A percentile compares a stretch with the other conserved stretches of the same genome.
phyloP scores from a whole-genome alignment of 2,797 vertebrate species.

The Sciurus vulgaris region DNA sequence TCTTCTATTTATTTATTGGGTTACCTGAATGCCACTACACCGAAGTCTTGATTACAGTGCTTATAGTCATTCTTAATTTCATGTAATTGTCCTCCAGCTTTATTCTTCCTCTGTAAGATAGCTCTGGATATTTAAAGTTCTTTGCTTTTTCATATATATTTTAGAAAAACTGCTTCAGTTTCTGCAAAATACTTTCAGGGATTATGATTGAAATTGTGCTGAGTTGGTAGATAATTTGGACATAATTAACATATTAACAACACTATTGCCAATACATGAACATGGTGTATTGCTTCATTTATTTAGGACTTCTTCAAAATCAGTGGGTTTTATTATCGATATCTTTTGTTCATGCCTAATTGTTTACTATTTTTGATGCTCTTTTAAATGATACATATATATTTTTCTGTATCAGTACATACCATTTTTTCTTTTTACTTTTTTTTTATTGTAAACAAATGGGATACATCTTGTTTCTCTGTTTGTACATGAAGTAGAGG shows the following conservation, averaged over 20 bases:
- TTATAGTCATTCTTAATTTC: not conserved
- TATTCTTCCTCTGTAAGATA: not conserved
- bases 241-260: slow-evolving; percentile 11
- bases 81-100: not conserved
- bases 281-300: slow-evolving; percentile 1
- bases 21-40: not conserved
- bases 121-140: slow-evolving; percentile 22
- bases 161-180: not conserved
- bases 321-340: not conserved
- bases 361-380: slow-evolving; percentile 17
- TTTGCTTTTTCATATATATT: not conserved
- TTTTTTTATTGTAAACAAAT: too few species aligned
- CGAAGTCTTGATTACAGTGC: not conserved
- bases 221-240: slow-evolving; percentile 9
- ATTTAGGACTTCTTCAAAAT: slow-evolving; percentile 41
- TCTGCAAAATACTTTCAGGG: not conserved
- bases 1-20: not conserved
- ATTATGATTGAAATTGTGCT: slow-evolving; percentile 28
- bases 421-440: too few species aligned
- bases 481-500: too few species aligned
- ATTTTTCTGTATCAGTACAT: too few species aligned
- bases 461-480: too few species aligned
- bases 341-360: not conserved
- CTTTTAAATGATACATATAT: not conserved
- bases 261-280: not conserved